phyloP scores from a whole-genome alignment of 1,140 invertebrate genomes.

The Camponotus vicinus region DNA sequence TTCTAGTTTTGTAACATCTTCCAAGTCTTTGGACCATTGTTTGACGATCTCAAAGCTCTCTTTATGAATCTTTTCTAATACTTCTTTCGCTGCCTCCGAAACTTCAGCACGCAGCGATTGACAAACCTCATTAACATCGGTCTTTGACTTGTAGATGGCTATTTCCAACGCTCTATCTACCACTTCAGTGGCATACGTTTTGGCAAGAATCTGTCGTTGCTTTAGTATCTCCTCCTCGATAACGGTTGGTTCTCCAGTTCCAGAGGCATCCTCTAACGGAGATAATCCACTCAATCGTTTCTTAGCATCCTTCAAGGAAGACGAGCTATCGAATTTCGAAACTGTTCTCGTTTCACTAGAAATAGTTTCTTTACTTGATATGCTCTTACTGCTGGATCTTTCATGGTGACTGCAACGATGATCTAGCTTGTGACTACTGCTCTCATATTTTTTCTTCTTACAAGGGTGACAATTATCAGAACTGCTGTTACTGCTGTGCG shows the following conservation, averaged over 20 bases:
- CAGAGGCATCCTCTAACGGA: conserved; percentile 1
- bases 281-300: conserved; percentile 53
- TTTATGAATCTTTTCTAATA: conserved; percentile 81
- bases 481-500: conserved; percentile 54
- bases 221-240: conserved; percentile 59
- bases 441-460: conserved; percentile 79
- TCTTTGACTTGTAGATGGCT: conserved; percentile 85
- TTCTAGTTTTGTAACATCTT: conserved; percentile 76
- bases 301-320: conserved; percentile 67
- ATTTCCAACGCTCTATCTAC: conserved; percentile 84
- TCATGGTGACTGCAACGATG: conserved; percentile 69
- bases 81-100: conserved; percentile 81
- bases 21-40: conserved; percentile 67
- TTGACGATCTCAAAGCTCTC: conserved; percentile 81
- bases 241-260: not conserved
- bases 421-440: conserved; percentile 66
- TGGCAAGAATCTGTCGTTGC: conserved; percentile 73
- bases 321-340: conserved; percentile 50
- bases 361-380: conserved; percentile 63
- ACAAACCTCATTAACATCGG: conserved; percentile 84
- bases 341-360: conserved; percentile 32
- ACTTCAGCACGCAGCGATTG: conserved; percentile 82
- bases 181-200: conserved; percentile 83
- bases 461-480: conserved; percentile 69
- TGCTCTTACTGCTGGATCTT: conserved; percentile 62